Evolutionary conservation across 2,113 vertebrate species (phyloP).

Genomic region (Amblyopsis rosae): DNA sequence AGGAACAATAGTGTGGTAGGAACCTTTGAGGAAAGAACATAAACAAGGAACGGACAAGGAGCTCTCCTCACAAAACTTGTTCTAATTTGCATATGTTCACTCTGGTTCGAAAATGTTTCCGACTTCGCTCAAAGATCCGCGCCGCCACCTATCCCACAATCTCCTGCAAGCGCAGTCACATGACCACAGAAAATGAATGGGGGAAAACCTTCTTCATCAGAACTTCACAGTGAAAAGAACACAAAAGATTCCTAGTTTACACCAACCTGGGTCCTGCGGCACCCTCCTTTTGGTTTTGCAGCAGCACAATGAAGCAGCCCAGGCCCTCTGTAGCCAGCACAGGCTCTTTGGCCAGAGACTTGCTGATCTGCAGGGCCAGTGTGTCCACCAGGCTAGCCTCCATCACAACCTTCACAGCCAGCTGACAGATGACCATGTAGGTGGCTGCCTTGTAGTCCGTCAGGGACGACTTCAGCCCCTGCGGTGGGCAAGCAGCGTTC

Average conservation of each 20-base stretch:
- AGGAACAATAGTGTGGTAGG: too few relatives aligned
- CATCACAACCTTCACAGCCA: conserved; percentile 88
- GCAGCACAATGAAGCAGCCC: conserved; percentile 85
- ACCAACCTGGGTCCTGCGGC: conserved; percentile 82
- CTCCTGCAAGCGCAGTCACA: too few relatives aligned
- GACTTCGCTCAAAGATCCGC: too few relatives aligned
- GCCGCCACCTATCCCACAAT: too few relatives aligned
- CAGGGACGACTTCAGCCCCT: conserved; percentile 90
- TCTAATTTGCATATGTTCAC: too few relatives aligned
- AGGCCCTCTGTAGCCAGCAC: conserved; percentile 82
- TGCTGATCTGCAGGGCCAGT: conserved; percentile 82
- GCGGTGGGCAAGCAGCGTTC: background rate
- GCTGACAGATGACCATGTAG: conserved; percentile 92
- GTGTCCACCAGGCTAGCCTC: conserved; percentile 81
- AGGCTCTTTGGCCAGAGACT: conserved; percentile 77
- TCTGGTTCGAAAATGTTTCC: too few relatives aligned
- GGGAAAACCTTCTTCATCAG: background rate
- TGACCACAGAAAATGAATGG: too few relatives aligned
- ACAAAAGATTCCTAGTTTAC: background rate
- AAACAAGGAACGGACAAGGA: too few relatives aligned
- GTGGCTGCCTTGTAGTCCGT: conserved; percentile 90
- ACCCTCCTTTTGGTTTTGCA: conserved; percentile 89
- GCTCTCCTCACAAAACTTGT: too few relatives aligned
- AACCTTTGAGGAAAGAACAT: too few relatives aligned
- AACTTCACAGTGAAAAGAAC: background rate